Conservation (phyloP, 2,113 vertebrate species). For the Gambusia holbrooki region DNA sequence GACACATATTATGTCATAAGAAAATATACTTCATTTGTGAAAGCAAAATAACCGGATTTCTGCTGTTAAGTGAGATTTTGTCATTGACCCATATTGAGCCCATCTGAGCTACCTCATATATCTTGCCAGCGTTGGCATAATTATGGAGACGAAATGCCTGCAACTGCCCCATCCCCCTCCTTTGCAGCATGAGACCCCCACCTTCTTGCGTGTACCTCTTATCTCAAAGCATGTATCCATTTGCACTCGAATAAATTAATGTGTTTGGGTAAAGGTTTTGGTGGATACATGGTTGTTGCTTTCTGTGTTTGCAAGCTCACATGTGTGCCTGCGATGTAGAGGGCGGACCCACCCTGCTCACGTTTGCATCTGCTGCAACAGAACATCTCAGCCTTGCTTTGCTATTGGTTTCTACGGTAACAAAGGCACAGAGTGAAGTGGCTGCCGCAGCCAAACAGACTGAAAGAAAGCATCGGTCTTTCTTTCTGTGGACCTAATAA, state of each 20-base stretch:
- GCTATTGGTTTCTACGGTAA: conserved; percentile 81
- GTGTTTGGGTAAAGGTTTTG: conserved; percentile 20
- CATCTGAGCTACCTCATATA: conserved; percentile 14
- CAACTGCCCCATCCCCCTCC: conserved; percentile 64
- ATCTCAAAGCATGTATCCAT: conserved; percentile 16
- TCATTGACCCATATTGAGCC: conserved; percentile 34
- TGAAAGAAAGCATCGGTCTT: conserved; percentile 28
- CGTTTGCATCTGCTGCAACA: conserved; percentile 71
- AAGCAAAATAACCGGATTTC: conserved; percentile 3
- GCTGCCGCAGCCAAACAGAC: conserved; percentile 68
- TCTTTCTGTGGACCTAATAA: conserved; percentile 45
- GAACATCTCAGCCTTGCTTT: conserved; percentile 66
- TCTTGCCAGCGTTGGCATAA: conserved; percentile 37
- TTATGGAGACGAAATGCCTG: conserved; percentile 47
- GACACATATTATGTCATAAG: not conserved
- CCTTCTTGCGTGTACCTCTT: conserved; percentile 22
- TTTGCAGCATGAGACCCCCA: conserved; percentile 30
- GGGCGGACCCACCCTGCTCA: conserved; percentile 57
- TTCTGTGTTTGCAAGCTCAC: not conserved
- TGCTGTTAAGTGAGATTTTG: not conserved
- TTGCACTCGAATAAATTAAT: conserved; percentile 5
- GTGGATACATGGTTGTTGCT: conserved; percentile 3
- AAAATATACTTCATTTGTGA: not conserved
- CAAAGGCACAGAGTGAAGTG: conserved; percentile 76
- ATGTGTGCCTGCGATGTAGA: conserved; percentile 39